Evolutionary conservation across 2,888 invertebrate genomes (phyloP), one percentile per base, ranked within the genome.

Genomic region (Polydrusus cervinus): DNA sequence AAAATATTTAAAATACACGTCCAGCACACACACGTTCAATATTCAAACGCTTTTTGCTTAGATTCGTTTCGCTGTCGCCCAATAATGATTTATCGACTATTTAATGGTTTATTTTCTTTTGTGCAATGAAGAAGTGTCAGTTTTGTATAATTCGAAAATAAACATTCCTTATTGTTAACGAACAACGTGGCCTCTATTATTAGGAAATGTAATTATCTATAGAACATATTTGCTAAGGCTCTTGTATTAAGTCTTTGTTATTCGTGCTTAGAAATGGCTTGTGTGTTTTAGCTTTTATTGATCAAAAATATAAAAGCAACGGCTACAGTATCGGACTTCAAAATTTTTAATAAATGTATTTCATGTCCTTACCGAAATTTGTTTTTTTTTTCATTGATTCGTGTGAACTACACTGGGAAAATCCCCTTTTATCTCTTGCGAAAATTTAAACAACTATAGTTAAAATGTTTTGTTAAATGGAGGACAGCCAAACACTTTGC

Each of bases 101-200:
- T 83, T 85, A 85, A 86, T 86, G 85, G 85, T 85, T 84, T 84
- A 84, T 84, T 84, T 82, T 84, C 81, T 80, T 80, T 83, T 83
- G 81, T 81, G 79, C 77, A 74, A 77, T 75, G 78, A 79, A 78
- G 79, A 81, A 83, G 83, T 84, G 84, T 84, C 84, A 82, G 84
- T 84, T 85, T 84, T 83, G 82, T 82, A 81, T 85, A 84, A 84
- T 82, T 84, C 83, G 80, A 85, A 86, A 85, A 85, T 85, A 86
- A 86, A 86, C 85, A 85, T 81, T 81, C 81, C 78, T 79, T 79
- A 81, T 83, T 80, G 79, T 79, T 71, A 66, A 77, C 74, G 78
- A 78, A 78, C 75, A 74, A 70, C 74, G 74, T 67, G 66, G 66
- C 70, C 40, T 66, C 62, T 71, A 65, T 61, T 67, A 62, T 68